Percentiles rank a stretch among this genome's conserved stretches.
Evolutionary conservation across 2,888 invertebrate species (phyloP).

Genomic region (Julus scandinavius): DNA sequence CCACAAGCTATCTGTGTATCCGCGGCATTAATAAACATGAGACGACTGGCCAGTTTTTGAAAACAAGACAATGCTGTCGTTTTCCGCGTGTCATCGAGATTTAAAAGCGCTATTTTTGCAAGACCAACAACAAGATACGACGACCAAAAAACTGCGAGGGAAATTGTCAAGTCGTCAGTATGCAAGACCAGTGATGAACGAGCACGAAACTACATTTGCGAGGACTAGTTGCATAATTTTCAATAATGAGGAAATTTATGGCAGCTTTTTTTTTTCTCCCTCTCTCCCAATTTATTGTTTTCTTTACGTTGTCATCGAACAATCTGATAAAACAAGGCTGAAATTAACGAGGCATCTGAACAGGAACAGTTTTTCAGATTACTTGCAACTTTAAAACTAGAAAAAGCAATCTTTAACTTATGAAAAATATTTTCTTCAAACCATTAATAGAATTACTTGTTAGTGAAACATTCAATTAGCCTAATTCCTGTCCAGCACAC

Average conservation of each 20-base stretch:
- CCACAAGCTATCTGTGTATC: neutral
- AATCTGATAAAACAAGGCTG: neutral
- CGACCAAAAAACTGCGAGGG: neutral
- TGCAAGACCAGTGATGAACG: neutral
- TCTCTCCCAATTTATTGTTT: too few species aligned
- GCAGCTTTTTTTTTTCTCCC: too few species aligned
- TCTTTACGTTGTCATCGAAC: neutral
- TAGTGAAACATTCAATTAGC: too few species aligned
- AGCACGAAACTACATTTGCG: neutral
- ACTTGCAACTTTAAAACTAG: too few species aligned
- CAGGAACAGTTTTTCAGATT: too few species aligned
- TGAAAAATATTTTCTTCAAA: too few species aligned
- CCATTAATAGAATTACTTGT: too few species aligned
- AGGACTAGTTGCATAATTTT: conserved; percentile 30
- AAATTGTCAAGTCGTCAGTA: neutral
- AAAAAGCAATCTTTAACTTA: too few species aligned
- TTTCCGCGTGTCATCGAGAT: conserved; percentile 30
- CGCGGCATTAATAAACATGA: conserved; percentile 19
- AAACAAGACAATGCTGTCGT: neutral
- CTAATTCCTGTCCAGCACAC: too few species aligned
- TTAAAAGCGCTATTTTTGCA: neutral
- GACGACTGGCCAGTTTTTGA: neutral
- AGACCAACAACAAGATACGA: neutral
- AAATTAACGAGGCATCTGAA: neutral
- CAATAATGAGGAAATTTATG: neutral